Evolutionary conservation across 2,888 invertebrate genomes (phyloP), one percentile per base, ranked within the genome.

Genomic region (Cinara cedri): DNA sequence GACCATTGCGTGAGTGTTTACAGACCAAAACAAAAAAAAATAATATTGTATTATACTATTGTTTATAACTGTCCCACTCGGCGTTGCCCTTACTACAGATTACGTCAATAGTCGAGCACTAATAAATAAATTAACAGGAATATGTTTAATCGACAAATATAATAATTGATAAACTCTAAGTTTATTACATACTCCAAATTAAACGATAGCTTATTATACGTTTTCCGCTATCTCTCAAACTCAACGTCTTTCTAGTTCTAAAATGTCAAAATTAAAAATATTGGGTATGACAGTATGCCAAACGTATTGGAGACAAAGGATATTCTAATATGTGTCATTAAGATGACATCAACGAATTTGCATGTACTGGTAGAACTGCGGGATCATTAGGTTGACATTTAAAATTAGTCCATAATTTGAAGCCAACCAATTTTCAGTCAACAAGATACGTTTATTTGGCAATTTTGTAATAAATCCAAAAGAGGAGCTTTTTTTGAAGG

Each of bases 111-210:
- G n/a, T n/a, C n/a, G n/a, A n/a, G n/a, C n/a, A n/a, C n/a, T n/a
- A n/a, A n/a, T n/a, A n/a, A n/a, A n/a, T n/a, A n/a, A n/a, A n/a
- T n/a, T n/a, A n/a, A n/a, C n/a, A n/a, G n/a, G n/a, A n/a, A n/a
- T n/a, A n/a, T n/a, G n/a, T n/a, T n/a, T n/a, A n/a, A n/a, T n/a
- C n/a, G n/a, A 57, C 57, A 57, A 57, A 57, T 13, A 57, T 57
- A 57, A 57, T 57, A 57, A 57, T 57, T 57, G 57, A 57, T 57
- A 26, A 57, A 57, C 57, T 57, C 57, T n/a, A n/a, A n/a, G n/a
- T n/a, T n/a, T n/a, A n/a, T n/a, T n/a, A n/a, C n/a, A n/a, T 26
- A 16, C 3, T 49, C 49, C 49, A 49, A 49, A 49, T 49, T 49
- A 16, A 49, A 49, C 49, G 49, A 49, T 49, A 49, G 0, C 49